Evolutionary conservation across 1,140 invertebrate genomes (phyloP), one percentile per base, ranked within the genome.

Genomic region (Cydia strobilella): DNA sequence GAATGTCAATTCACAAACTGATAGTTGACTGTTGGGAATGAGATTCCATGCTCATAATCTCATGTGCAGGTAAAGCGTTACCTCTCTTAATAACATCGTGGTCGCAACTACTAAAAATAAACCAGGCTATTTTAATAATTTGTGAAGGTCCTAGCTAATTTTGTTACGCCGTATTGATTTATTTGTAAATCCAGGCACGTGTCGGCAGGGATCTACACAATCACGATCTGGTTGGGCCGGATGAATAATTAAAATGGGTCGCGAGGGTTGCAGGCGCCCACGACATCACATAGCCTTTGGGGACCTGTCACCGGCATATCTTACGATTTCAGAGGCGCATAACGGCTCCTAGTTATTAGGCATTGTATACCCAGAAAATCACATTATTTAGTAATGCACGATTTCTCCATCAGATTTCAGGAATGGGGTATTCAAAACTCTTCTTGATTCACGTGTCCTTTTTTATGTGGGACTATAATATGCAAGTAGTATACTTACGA

Each of bases 231-330:
- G 76, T 78, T 75, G 75, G 80, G 77, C 77, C 77, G 75, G 76
- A 79, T 87, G 82, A 87, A 87, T 87, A 85, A 85, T 87, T 82
- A 82, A 83, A 76, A 80, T 79, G 79, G 85, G 80, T 78, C 75
- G 77, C 74, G 81, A 66, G 73, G 75, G 69, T 75, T 74, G 75
- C 48, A 65, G 75, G 80, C 78, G 78, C 75, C 75, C 78, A 74
- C 72, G 75, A 79, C 78, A 80, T 83, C 81, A 82, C 80, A 75
- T 80, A 72, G 74, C 65, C 76, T 86, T 86, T 42, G 71, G 75
- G 73, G 75, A 79, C 54, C 80, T 78, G 81, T 51, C 69, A 73
- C 51, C 51, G 35, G 73, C 51, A 59, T 65, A 77, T 59, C 62
- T 74, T 39, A 76, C 72, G 72, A 74, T 72, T n/a, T 74, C 63